Evolutionary conservation across 2,113 vertebrate species (phyloP), one percentile per base, ranked within the genome.

Genomic region (Peromyscus californicus): DNA sequence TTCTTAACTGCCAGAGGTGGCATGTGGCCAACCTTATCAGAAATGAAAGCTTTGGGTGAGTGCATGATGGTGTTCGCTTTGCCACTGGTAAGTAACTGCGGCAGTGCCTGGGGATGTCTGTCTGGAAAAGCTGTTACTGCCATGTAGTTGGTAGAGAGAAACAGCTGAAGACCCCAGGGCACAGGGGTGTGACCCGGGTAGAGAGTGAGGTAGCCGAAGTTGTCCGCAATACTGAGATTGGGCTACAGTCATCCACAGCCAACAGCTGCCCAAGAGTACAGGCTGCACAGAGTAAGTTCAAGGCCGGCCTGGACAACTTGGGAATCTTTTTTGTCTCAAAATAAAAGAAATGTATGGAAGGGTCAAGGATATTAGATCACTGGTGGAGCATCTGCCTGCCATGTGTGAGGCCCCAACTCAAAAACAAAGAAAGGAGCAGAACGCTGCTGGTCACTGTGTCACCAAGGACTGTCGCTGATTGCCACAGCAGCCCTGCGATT

Each of bases 171-270:
- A 26, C 9, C 80, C 45, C 21, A 5, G 16, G 42, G 54, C 65
- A 4, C 0, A 13, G 89, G 24, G 36, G 59, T 42, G 21, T 6
- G 51, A 29, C 26, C 48, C 6, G 24, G 22, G 83, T 26, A 11
- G 17, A 26, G 61, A 63, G 6, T 7, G 59, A 11, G 1, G 7
- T 45, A 42, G 54, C 15, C 10, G 7, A 36, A 26, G 16, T 2
- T 0, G 7, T n/a, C 51, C 11, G 0, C 7, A 11, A 31, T 21
- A 7, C 65, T n/a, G 65, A 39, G 67, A 4, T 0, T 31, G 57
- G 67, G 86, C 48, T 39, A 29, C 0, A 19, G 26, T 6, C 57
- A 48, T 5, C 11, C 11, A 4, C 51, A n/a, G 39, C 31, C 13
- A 21, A 8, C 54, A 4, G 16, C 2, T 36, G 36, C 8, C 17